Evolutionary conservation across 2,888 invertebrate species (phyloP).

Genomic region (Melikaiella ostensackeni): DNA sequence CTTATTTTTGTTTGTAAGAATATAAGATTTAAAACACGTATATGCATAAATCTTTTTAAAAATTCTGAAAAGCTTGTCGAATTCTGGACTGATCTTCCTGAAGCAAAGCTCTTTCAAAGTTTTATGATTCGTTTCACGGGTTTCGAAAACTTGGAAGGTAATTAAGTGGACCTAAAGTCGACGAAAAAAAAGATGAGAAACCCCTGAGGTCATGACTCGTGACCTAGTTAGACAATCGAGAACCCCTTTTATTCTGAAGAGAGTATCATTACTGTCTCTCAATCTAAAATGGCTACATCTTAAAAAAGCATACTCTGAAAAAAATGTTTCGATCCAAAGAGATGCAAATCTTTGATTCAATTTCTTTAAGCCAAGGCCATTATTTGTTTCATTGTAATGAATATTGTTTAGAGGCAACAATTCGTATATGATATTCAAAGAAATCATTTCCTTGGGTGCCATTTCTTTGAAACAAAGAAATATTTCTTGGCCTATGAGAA

Average conservation of each 20-base stretch:
- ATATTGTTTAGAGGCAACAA: no score
- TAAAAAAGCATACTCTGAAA: no score
- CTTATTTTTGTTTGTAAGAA: no score
- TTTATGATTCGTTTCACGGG: constrained; percentile 7
- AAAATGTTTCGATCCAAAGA: no score
- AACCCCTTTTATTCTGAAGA: constrained; percentile 61
- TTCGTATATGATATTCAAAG: no score
- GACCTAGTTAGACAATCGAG: constrained; percentile 66
- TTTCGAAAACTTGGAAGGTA: constrained; percentile 49
- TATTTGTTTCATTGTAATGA: no score
- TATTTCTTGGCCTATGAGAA: no score
- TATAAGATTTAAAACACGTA: no score
- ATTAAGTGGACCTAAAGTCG: constrained; percentile 58
- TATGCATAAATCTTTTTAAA: neutral
- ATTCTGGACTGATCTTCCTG: neutral
- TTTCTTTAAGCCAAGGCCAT: no score
- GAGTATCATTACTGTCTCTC: constrained; percentile 51
- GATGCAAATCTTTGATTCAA: no score
- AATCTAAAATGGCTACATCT: neutral
- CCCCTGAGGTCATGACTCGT: constrained; percentile 60
- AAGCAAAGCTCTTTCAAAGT: neutral
- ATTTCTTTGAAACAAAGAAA: no score
- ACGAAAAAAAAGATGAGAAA: constrained; percentile 55
- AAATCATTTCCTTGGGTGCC: no score
- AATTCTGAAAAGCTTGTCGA: neutral